Evolutionary conservation across 2,113 vertebrate species (phyloP).

Genomic region (Orientallactaga bullata): DNA sequence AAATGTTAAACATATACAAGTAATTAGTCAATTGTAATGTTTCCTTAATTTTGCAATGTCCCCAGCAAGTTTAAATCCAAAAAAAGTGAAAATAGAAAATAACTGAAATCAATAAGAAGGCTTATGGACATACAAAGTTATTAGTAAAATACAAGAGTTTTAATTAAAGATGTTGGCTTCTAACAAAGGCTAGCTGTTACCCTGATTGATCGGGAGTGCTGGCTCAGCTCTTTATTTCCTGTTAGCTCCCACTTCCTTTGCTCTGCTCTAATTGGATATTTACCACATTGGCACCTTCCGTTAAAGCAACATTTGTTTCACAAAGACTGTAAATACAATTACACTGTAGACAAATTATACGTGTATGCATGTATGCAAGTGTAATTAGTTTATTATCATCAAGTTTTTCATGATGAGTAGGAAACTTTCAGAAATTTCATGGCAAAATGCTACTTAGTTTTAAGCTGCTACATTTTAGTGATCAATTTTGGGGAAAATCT

Average conservation of each 20-base stretch:
- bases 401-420: conserved; percentile 32
- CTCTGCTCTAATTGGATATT: conserved; percentile 77
- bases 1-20: conserved; percentile 36
- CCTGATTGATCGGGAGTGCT: conserved; percentile 82
- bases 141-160: conserved; percentile 85
- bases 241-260: conserved; percentile 47
- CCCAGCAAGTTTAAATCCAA: conserved; percentile 69
- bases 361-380: not conserved
- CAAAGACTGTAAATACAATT: conserved; percentile 69
- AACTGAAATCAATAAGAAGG: conserved; percentile 86
- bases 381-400: conserved; percentile 31
- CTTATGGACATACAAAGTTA: conserved; percentile 83
- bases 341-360: conserved; percentile 42
- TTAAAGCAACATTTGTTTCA: conserved; percentile 71
- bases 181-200: conserved; percentile 71
- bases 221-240: conserved; percentile 77
- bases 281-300: conserved; percentile 64
- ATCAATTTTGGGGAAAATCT: not conserved
- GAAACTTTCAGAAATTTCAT: conserved; percentile 22
- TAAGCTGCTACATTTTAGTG: not conserved
- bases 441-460: not conserved
- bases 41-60: conserved; percentile 77
- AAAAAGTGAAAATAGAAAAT: conserved; percentile 76
- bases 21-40: conserved; percentile 70
- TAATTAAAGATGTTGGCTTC: conserved; percentile 87